A percentile compares a stretch with the other conserved stretches of the same genome.
phyloP scores from a whole-genome alignment of 92 coral and sea anemone genomes.

The Paramuricea clavata region DNA sequence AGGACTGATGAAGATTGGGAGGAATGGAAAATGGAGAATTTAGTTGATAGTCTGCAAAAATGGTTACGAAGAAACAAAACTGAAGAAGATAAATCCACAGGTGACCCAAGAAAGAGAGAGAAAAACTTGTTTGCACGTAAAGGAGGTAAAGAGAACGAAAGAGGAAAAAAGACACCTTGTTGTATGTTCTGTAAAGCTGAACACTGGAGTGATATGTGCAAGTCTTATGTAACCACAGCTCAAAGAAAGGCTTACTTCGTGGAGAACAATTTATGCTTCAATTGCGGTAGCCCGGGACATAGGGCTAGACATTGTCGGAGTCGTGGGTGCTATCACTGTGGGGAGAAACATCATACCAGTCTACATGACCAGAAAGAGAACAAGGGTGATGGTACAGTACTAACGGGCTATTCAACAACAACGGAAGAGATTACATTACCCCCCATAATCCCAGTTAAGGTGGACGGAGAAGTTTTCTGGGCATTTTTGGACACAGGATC shows the following conservation, averaged over 20 bases:
- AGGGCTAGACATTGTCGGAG: constrained; percentile 16
- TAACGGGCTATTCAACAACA: background rate
- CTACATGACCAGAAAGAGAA: background rate
- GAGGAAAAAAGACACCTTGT: background rate
- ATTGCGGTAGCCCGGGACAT: constrained; percentile 32
- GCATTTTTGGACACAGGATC: constrained; percentile 46
- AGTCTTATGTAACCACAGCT: background rate
- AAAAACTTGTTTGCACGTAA: background rate
- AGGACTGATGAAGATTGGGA: constrained; percentile 68
- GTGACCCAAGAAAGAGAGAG: constrained; percentile 7
- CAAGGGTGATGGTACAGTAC: background rate
- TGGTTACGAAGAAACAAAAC: constrained; percentile 48
- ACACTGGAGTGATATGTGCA: constrained; percentile 22
- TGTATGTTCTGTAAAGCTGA: constrained; percentile 10
- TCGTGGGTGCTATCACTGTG: constrained; percentile 23
- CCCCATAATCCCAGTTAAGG: constrained; percentile 8
- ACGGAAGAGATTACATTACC: background rate
- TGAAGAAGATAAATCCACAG: background rate
- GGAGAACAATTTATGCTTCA: constrained; percentile 21
- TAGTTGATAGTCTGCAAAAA: constrained; percentile 38
- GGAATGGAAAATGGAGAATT: constrained; percentile 60
- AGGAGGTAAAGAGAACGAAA: background rate
- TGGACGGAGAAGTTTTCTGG: background rate
- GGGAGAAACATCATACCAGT: constrained; percentile 28
- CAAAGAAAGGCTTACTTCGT: background rate